Conservation (phyloP, 2,113 vertebrate genomes). For the Rafetus swinhoei region DNA sequence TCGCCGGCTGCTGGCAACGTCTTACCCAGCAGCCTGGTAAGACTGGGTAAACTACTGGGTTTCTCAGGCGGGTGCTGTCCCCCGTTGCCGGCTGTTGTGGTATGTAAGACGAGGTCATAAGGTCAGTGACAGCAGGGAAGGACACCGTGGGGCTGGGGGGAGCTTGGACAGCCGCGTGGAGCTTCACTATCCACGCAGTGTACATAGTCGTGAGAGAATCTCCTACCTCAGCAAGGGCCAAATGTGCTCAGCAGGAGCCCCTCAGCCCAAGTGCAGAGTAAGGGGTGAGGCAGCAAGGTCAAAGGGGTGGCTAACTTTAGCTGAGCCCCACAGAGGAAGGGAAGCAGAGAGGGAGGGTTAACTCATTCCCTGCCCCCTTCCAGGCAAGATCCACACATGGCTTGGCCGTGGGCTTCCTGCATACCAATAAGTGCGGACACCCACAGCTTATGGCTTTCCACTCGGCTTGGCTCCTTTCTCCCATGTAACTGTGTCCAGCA, state of each 20-base stretch:
- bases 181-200: neutral
- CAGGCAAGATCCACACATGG: neutral
- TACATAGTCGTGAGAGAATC: neutral
- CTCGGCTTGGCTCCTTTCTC: neutral
- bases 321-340: neutral
- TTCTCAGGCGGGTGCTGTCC: neutral
- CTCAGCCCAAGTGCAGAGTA: neutral
- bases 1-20: neutral
- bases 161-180: fast-evolving
- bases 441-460: neutral
- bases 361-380: fast-evolving
- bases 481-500: fast-evolving
- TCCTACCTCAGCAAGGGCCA: neutral
- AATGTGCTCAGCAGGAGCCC: neutral
- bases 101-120: fast-evolving
- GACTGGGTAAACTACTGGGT: neutral
- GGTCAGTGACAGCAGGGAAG: neutral
- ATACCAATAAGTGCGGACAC: neutral
- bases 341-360: fast-evolving
- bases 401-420: neutral
- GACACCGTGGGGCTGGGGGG: fast-evolving
- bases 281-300: neutral
- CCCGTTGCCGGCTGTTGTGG: neutral
- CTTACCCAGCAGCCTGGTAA: neutral
- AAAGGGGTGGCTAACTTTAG: neutral